These are phyloP conservation scores for Euwallacea fornicatus DNA, from an alignment of 1,140 invertebrate genomes.

Conservation along the genomic window DNA sequence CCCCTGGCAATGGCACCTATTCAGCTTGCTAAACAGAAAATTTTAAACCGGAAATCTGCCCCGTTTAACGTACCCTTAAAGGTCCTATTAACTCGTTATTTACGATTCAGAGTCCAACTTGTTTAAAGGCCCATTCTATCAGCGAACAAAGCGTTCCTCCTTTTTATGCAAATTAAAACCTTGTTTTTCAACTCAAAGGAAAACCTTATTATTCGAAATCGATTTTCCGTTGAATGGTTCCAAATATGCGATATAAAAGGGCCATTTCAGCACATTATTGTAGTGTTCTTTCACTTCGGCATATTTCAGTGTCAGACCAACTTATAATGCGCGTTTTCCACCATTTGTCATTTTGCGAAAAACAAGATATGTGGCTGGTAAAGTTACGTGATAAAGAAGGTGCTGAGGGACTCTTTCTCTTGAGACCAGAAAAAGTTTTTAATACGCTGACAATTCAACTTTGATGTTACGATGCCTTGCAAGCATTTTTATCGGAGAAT, in stretches of 20 bases:
- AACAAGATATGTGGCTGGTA: neutral
- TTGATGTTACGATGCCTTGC: neutral
- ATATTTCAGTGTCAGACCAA: constrained; percentile 2
- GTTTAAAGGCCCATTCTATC: no score
- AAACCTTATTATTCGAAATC: no score
- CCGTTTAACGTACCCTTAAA: no score
- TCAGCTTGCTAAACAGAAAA: no score
- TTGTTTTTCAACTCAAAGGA: no score
- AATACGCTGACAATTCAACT: constrained; percentile 1
- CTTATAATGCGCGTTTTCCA: constrained; percentile 4
- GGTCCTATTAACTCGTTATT: no score
- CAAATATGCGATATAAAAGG: neutral
- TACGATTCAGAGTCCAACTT: no score
- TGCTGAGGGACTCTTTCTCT: constrained; percentile 1
- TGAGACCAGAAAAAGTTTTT: neutral
- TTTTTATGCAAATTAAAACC: no score
- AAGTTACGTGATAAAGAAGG: neutral
- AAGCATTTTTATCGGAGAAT: neutral
- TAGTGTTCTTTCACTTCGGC: neutral
- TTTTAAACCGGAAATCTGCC: no score
- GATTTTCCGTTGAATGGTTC: neutral
- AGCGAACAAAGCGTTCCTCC: no score
- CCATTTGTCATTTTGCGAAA: constrained; percentile 4
- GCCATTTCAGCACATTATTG: neutral
- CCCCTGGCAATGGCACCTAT: no score